These are phyloP conservation scores for Telenomus remus DNA, from an alignment of 1,140 invertebrate genomes.

Conservation along the genomic window DNA sequence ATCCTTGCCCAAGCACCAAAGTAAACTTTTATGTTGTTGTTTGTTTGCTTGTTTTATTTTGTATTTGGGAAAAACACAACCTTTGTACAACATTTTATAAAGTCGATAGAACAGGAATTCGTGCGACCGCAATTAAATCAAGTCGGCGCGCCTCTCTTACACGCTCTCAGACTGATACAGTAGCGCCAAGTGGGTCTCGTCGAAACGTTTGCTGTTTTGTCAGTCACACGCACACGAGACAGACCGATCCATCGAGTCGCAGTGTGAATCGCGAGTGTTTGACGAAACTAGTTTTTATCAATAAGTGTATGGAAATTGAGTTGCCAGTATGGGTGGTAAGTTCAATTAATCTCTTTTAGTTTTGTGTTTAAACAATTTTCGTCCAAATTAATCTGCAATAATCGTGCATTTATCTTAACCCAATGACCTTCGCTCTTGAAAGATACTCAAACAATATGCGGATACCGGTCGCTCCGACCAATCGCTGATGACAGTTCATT, in stretches of 20 bases:
- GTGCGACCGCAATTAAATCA: no score
- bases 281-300: slow-evolving; percentile 17
- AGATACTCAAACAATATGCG: slow-evolving; percentile 29
- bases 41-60: no score
- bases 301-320: slow-evolving; percentile 44
- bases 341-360: slow-evolving; percentile 1
- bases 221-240: slow-evolving; percentile 58
- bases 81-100: no score
- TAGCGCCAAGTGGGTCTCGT: slow-evolving; percentile 25
- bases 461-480: slow-evolving; percentile 35
- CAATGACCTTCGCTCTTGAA: slow-evolving; percentile 67
- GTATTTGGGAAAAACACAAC: no score
- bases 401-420: slow-evolving; percentile 64
- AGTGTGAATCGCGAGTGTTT: slow-evolving; percentile 53
- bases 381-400: slow-evolving; percentile 27
- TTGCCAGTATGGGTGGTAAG: slow-evolving; percentile 66
- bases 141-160: no score
- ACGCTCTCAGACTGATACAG: slow-evolving; percentile 4
- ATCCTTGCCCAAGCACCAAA: no score
- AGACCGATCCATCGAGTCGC: slow-evolving; percentile 53
- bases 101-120: no score
- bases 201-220: slow-evolving; percentile 44
- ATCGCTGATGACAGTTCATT: slow-evolving; percentile 11
- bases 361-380: not conserved
- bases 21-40: no score